Base-by-base conservation (phyloP, 2,797 vertebrate species). In the Threskiornis aethiopicus region DNA sequence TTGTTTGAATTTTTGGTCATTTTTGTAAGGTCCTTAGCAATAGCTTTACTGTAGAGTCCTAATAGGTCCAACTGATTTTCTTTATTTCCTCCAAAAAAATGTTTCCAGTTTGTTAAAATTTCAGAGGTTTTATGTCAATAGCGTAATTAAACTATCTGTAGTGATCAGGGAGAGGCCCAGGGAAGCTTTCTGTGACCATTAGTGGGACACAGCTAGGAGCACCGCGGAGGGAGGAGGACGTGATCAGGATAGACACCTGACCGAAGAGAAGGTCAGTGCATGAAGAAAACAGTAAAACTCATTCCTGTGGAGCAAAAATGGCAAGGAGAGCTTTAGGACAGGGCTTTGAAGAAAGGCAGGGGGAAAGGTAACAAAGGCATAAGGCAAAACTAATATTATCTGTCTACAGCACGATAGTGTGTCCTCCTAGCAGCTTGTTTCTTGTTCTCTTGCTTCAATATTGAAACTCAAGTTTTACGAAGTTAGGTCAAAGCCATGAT, bases 321-420 rank as follows among this genome's bases (percentile, higher is more conserved):
- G 55, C 41, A 11, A 2, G 46, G 31, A 65, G 8, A 37, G 5
- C 9, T 65, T 39, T 35, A 29, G n/a, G 28, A 13, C 3, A 16
- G 11, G 18, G 33, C 39, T 66, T 44, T 20, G 28, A 55, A 69
- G 65, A 39, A 70, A 65, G 13, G 7, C 5, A 4, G 6, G 7
- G 20, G 2, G 5, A 46, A 61, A 58, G 18, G 25, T 62, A 46
- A 19, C 0, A 1, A 41, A 47, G 25, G 10, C 13, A 0, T 29
- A 33, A 57, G 51, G 18, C 2, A 33, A 14, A 42, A 39, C 14
- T 2, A 19, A 0, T 11, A 3, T 59, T 39, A 16, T 16, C 20
- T 77, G 13, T 55, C 49, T 75, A 29, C 37, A 26, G 46, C 20
- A 14, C 0, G 0, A 11, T 52, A 11, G 24, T 6, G 20, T 22